Base-by-base conservation (phyloP, 2,888 invertebrate genomes). In the Tigriopus californicus region DNA sequence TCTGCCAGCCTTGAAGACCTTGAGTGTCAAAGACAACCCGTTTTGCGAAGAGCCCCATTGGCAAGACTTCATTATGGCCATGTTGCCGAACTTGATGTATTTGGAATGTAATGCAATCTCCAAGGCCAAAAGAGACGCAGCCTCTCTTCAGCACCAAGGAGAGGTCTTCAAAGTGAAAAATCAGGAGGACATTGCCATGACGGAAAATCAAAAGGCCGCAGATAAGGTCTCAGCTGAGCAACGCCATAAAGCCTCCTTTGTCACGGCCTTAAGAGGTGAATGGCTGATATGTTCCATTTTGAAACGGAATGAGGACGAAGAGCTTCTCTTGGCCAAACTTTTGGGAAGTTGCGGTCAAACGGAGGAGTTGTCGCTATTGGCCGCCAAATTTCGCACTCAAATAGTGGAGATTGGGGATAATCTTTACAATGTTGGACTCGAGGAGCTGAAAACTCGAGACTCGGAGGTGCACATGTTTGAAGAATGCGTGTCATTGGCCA, bases 91-190 rank as follows among this genome's bases (percentile, higher is more conserved):
- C 49, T 63, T 72, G 13, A 67, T 69, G 48, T 72, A 69, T 62
- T 64, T 72, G 11, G 72, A 72, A 62, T 73, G 71, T 63, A 65
- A 68, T 60, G 66, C 71, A 12, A 65, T 72, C 49, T 54, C 54
- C 10, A 15, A 18, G 70, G 71, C 63, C 65, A 68, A 41, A 41
- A 61, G 44, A 60, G 48, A 42, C 48, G 60, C 42, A 59, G 47
- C 22, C n/a, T 6, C 18, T 58, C 46, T 49, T 44, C 15, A 44
- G 40, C 41, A 49, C 48, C 60, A 54, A 22, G 54, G 33, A 12
- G 41, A 33, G 15, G 33, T 52, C 13, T 25, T 52, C 18, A 20
- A 33, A 20, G 33, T 40, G 11, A 33, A 52, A 25, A 33, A 15
- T 25, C 24, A 52, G 52, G 55, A 25, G 55, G 57, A 62, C 11